Percentiles rank a stretch among this genome's conserved stretches.
Conservation (phyloP, 2,888 invertebrate species). For the Aspidiotus rigidus region DNA sequence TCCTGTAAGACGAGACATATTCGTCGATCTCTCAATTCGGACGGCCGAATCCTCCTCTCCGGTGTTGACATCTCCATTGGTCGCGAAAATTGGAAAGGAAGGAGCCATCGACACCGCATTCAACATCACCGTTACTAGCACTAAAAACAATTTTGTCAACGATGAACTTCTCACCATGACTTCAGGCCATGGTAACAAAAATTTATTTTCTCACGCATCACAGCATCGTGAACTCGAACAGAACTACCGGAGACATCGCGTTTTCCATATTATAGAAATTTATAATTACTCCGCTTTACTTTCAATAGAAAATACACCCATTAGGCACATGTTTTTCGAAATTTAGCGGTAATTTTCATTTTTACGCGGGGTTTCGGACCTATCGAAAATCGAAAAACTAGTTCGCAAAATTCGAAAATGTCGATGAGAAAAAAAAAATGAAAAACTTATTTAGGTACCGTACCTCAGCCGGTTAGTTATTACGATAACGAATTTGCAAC, state of each 20-base stretch:
- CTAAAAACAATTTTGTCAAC: constrained; percentile 31
- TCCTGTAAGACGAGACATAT: constrained; percentile 67
- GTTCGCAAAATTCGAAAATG: constrained; percentile 23
- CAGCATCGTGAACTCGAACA: constrained; percentile 10
- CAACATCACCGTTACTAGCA: constrained; percentile 32
- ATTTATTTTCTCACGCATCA: constrained; percentile 31
- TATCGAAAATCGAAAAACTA: constrained; percentile 15
- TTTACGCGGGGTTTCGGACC: background rate
- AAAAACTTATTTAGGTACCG: constrained; percentile 6
- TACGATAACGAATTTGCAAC: constrained; percentile 33
- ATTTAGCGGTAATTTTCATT: background rate
- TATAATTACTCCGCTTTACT: background rate
- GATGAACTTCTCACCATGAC: constrained; percentile 36
- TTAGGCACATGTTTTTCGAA: background rate
- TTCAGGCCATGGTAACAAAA: constrained; percentile 34
- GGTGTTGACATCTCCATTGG: constrained; percentile 8
- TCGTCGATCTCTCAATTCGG: constrained; percentile 33
- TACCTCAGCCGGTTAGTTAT: constrained; percentile 30
- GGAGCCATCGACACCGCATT: constrained; percentile 23
- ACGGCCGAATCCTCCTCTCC: constrained; percentile 11
- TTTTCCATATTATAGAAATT: constrained; percentile 7
- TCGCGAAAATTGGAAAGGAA: constrained; percentile 21
- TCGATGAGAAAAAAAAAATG: constrained; percentile 1
- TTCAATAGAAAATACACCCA: no score
- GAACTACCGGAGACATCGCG: constrained; percentile 18